phyloP scores from a whole-genome alignment of 1,140 invertebrate genomes.

The Drosophila orosa region DNA sequence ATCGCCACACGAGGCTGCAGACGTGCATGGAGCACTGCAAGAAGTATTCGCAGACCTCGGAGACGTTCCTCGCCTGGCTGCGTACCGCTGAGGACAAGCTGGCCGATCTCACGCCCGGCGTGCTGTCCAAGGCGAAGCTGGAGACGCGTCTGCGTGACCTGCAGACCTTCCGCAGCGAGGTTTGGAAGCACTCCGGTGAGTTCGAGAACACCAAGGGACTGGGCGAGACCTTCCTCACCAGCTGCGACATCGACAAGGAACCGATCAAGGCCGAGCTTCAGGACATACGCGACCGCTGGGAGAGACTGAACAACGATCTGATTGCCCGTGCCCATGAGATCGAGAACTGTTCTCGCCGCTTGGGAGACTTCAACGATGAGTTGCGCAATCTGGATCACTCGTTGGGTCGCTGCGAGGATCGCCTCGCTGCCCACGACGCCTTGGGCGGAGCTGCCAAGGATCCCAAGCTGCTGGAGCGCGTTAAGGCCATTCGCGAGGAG shows the following conservation, averaged over 20 bases:
- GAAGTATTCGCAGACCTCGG: slow-evolving; percentile 93
- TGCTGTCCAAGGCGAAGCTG: slow-evolving; percentile 93
- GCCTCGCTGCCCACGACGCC: slow-evolving; percentile 91
- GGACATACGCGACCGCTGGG: slow-evolving; percentile 94
- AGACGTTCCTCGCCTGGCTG: slow-evolving; percentile 95
- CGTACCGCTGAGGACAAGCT: slow-evolving; percentile 94
- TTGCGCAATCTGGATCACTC: slow-evolving; percentile 92
- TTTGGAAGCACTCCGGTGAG: slow-evolving; percentile 95
- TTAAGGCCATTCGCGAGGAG: slow-evolving; percentile 91
- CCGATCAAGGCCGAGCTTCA: slow-evolving; percentile 92
- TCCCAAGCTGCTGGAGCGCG: slow-evolving; percentile 92
- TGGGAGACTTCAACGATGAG: slow-evolving; percentile 94
- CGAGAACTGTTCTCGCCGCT: slow-evolving; percentile 92
- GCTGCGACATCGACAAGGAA: slow-evolving; percentile 96
- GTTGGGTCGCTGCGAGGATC: slow-evolving; percentile 94
- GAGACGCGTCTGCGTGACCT: slow-evolving; percentile 95
- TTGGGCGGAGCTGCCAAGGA: slow-evolving; percentile 91
- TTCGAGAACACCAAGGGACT: slow-evolving; percentile 94
- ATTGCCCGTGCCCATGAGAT: slow-evolving; percentile 89
- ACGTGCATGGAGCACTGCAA: slow-evolving; percentile 96
- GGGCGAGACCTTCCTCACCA: slow-evolving; percentile 93
- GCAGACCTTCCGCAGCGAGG: slow-evolving; percentile 95
- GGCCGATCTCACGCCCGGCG: slow-evolving; percentile 90
- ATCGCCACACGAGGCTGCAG: slow-evolving; percentile 93
- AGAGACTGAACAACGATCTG: slow-evolving; percentile 93